A percentile compares a stretch with the other conserved stretches of the same genome.
Conservation (phyloP, 1,140 invertebrate species). For the Sinonovacula constricta region DNA sequence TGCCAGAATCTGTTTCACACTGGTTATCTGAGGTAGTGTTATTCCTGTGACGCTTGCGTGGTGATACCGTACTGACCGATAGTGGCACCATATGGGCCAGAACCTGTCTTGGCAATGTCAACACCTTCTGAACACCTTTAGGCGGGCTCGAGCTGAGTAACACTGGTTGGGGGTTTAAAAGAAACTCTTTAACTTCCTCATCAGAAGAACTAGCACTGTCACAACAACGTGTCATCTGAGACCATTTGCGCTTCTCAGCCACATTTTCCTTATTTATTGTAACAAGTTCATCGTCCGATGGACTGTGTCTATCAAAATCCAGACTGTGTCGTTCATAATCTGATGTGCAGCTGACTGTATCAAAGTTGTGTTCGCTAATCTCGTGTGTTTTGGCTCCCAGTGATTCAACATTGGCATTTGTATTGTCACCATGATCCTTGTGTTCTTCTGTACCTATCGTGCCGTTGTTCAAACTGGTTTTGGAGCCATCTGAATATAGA, state of each 20-base stretch:
- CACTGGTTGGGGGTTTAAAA: constrained; percentile 85
- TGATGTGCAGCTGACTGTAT: constrained; percentile 63
- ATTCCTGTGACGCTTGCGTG: constrained; percentile 74
- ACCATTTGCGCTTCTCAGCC: constrained; percentile 90
- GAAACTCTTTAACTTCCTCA: constrained; percentile 84
- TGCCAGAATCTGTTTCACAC: constrained; percentile 47
- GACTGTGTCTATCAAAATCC: constrained; percentile 88
- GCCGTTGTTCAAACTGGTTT: constrained; percentile 20
- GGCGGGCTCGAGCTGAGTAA: constrained; percentile 94
- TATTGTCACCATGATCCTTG: too few relatives aligned
- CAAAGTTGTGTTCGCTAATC: constrained; percentile 60
- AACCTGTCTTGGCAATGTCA: constrained; percentile 81
- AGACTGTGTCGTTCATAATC: constrained; percentile 63
- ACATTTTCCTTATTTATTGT: constrained; percentile 83
- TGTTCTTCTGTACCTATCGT: too few relatives aligned
- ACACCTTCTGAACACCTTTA: constrained; percentile 89
- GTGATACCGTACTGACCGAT: constrained; percentile 73
- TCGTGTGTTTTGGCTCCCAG: constrained; percentile 54
- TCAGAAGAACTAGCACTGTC: constrained; percentile 83
- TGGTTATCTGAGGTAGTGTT: constrained; percentile 57
- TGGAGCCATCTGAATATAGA: constrained; percentile 39
- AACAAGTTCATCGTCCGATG: constrained; percentile 94
- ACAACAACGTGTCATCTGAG: constrained; percentile 80
- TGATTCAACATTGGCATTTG: background rate
- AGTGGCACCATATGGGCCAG: constrained; percentile 77